Percentiles rank a stretch among this genome's conserved stretches.
phyloP scores from a whole-genome alignment of 1,140 invertebrate genomes.

The Brachionus rotundiformis region DNA sequence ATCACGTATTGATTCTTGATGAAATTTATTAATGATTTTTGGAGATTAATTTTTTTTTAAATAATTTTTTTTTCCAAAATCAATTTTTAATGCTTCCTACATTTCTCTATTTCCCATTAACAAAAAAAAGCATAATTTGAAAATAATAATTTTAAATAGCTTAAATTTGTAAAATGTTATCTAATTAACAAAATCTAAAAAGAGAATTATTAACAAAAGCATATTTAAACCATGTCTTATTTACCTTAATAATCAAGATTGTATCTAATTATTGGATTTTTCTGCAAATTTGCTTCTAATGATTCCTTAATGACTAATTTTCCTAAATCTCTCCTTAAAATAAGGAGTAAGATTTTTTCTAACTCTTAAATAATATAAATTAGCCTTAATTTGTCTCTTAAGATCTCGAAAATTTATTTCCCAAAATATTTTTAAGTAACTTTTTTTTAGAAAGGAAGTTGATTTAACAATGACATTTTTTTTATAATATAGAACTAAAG shows the following conservation, averaged over 20 bases:
- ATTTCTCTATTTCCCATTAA: neutral
- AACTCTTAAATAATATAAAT: neutral
- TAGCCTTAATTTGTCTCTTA: neutral
- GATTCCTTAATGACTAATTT: neutral
- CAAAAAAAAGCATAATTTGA: neutral
- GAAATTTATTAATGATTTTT: neutral
- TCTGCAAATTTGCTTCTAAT: neutral
- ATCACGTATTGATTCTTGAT: slow-evolving; percentile 19
- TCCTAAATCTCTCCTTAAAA: neutral
- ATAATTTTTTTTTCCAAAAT: neutral
- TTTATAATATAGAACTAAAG: too few species aligned
- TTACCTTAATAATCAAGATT: neutral
- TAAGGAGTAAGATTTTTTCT: neutral
- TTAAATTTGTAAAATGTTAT: neutral
- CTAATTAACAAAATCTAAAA: neutral
- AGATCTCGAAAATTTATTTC: slow-evolving; percentile 4
- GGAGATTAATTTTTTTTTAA: slow-evolving; percentile 7
- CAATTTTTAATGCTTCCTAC: slow-evolving; percentile 4
- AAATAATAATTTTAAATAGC: neutral
- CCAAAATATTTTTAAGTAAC: neutral
- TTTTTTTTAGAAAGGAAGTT: neutral
- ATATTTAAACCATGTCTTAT: neutral
- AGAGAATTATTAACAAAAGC: too few species aligned
- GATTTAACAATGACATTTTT: neutral
- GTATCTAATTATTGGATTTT: neutral